Percentiles rank a stretch among this genome's conserved stretches.
These are phyloP conservation scores for Caenorhabditis brenneri DNA, from an alignment of 1,140 invertebrate species.

Conservation along the genomic window DNA sequence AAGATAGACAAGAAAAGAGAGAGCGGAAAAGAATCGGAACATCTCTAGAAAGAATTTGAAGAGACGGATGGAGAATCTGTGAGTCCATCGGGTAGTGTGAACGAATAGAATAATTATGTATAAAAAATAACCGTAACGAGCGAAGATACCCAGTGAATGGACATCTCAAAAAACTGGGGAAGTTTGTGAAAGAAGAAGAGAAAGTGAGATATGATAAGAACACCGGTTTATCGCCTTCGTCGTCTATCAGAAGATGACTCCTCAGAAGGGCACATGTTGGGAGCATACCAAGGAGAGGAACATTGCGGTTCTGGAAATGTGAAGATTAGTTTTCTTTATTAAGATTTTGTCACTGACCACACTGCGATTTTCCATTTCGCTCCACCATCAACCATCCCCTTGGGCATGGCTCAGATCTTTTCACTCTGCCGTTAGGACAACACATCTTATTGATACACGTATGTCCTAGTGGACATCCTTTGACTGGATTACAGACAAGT, in stretches of 20 bases:
- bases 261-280: background rate
- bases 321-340: background rate
- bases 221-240: conserved; percentile 10
- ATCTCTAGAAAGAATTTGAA: background rate
- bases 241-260: background rate
- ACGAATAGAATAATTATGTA: background rate
- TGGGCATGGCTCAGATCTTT: conserved; percentile 10
- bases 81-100: background rate
- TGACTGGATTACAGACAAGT: conserved; percentile 52
- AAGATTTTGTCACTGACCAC: background rate
- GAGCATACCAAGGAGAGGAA: background rate
- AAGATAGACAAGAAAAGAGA: background rate
- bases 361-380: background rate
- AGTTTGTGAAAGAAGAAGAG: background rate
- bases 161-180: background rate
- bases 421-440: conserved; percentile 50
- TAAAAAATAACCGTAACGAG: conserved; percentile 14
- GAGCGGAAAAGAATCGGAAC: background rate
- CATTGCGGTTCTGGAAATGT: conserved; percentile 2
- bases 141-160: background rate
- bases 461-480: conserved; percentile 58
- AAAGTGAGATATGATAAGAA: too few species aligned
- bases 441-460: conserved; percentile 57
- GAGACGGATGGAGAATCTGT: background rate
- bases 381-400: conserved; percentile 29